Evolutionary conservation across 2,113 vertebrate species (phyloP).

Genomic region (Glareola pratincola): DNA sequence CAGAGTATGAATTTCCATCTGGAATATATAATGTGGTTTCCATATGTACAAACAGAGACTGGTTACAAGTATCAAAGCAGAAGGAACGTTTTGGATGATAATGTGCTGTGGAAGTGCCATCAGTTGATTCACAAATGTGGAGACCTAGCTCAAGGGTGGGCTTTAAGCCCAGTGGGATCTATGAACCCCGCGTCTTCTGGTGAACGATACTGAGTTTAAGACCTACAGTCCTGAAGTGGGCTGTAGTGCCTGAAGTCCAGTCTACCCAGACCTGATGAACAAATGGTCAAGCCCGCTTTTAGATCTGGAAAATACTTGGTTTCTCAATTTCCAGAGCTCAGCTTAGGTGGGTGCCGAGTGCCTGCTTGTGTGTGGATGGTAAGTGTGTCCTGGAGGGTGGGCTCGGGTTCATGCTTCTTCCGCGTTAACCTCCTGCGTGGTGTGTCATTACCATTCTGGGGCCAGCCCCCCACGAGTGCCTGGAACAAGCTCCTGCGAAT

Average conservation of each 20-base stretch:
- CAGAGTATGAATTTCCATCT: slow-evolving; percentile 37
- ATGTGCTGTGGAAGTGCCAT: not conserved
- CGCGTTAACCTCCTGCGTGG: fast-evolving
- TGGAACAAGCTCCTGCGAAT: not conserved
- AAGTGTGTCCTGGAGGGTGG: not conserved
- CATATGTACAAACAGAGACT: slow-evolving; percentile 51
- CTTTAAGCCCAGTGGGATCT: not conserved
- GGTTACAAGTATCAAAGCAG: slow-evolving; percentile 16
- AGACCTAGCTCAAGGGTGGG: not conserved
- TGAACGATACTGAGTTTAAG: not conserved
- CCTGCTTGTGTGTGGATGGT: not conserved
- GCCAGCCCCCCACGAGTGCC: not conserved
- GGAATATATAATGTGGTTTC: slow-evolving; percentile 39
- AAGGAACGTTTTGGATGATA: not conserved
- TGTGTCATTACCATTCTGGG: not conserved
- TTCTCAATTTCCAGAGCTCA: not conserved
- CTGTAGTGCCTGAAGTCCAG: not conserved
- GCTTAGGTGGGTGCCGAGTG: not conserved
- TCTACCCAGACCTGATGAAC: not conserved
- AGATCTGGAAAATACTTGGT: not conserved
- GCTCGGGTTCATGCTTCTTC: not conserved
- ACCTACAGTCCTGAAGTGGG: not conserved
- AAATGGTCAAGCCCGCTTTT: not conserved
- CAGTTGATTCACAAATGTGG: not conserved
- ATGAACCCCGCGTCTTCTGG: not conserved